Percentiles rank a stretch among this genome's conserved stretches.
Conservation (phyloP, 2,888 invertebrate species). For the Nowickia ferox region DNA sequence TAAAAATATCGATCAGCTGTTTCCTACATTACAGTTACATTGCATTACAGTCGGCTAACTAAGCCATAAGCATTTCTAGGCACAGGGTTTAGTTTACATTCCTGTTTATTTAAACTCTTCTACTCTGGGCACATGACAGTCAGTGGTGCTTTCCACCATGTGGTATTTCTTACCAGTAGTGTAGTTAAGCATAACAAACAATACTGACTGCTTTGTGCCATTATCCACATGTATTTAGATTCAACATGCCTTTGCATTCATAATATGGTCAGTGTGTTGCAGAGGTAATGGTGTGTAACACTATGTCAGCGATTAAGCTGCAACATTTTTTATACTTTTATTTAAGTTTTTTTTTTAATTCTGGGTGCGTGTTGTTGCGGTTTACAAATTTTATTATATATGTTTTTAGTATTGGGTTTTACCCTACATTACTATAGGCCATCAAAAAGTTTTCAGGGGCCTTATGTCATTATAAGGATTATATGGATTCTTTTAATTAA, state of each 20-base stretch:
- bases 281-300: conserved; percentile 73
- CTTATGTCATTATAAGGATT: neutral
- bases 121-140: conserved; percentile 17
- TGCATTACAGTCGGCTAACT: too few relatives aligned
- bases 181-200: conserved; percentile 21
- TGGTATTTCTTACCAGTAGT: conserved; percentile 49
- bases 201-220: conserved; percentile 21
- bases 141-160: conserved; percentile 65
- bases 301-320: conserved; percentile 71
- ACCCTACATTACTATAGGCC: conserved; percentile 13
- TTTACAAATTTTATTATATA: conserved; percentile 32
- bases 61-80: conserved; percentile 34
- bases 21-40: too few relatives aligned
- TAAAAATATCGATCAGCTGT: too few relatives aligned
- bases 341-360: neutral
- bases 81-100: conserved; percentile 56
- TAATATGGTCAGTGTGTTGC: conserved; percentile 70
- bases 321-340: conserved; percentile 27
- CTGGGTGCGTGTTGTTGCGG: conserved; percentile 49
- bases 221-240: conserved; percentile 12
- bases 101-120: conserved; percentile 49
- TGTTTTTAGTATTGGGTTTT: neutral
- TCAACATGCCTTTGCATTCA: conserved; percentile 29
- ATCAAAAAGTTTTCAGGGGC: neutral
- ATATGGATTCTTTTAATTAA: conserved; percentile 12